phyloP scores from a whole-genome alignment of 2,113 vertebrate genomes.

The Chaenocephalus aceratus region DNA sequence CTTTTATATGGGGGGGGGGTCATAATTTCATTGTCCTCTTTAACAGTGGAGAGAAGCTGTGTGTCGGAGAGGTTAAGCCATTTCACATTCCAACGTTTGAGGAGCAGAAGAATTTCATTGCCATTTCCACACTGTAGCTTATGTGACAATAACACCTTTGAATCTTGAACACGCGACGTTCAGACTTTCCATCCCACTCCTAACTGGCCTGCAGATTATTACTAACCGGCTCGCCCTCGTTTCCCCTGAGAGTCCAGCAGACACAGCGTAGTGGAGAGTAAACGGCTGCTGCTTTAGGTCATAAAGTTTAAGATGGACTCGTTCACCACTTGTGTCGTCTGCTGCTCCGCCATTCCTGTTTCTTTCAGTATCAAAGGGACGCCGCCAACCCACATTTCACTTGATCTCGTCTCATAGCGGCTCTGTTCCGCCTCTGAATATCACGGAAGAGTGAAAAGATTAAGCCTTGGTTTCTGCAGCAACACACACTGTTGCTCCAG shows the following conservation, averaged over 20 bases:
- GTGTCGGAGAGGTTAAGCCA: constrained; percentile 23
- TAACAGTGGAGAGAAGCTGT: constrained; percentile 7
- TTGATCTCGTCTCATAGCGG: constrained; percentile 7
- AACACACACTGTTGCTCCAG: background rate
- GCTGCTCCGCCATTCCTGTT: constrained; percentile 1
- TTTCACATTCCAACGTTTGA: constrained; percentile 34
- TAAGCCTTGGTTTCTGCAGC: background rate
- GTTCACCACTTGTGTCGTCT: constrained; percentile 2
- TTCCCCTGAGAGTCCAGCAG: constrained; percentile 1
- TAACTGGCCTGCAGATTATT: constrained; percentile 27
- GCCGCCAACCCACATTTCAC: background rate
- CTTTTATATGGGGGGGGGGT: constrained; percentile 40
- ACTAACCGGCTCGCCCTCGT: constrained; percentile 7
- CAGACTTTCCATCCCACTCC: constrained; percentile 40
- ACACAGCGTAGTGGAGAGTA: constrained; percentile 18
- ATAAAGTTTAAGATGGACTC: constrained; percentile 28
- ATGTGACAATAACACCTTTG: too few species aligned
- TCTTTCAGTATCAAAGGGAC: background rate
- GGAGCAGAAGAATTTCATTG: background rate
- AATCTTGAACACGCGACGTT: background rate
- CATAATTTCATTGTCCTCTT: constrained; percentile 30
- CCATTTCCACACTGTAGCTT: too few species aligned
- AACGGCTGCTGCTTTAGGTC: constrained; percentile 20
- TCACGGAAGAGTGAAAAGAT: constrained; percentile 1
- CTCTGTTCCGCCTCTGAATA: background rate